Evolutionary conservation across 2,113 vertebrate species (phyloP), one percentile per base, ranked within the genome.

Genomic region (Thinocorus orbignyianus): DNA sequence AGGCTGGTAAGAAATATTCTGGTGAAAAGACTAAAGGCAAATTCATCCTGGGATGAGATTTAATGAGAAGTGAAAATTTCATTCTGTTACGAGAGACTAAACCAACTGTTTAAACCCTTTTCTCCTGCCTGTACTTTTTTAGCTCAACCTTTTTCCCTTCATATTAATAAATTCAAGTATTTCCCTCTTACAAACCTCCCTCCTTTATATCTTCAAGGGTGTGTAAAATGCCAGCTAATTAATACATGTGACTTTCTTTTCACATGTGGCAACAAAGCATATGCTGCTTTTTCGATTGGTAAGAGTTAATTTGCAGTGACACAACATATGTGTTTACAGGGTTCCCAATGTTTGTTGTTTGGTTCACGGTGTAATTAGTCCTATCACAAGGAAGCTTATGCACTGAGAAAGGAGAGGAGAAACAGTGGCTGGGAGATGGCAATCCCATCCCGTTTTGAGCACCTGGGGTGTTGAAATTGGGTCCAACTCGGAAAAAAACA

Each of bases 291-390:
- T 91, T 88, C 24, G 92, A 80, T 81, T 83, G 88, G 82, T 85
- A 97, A 96, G 94, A 97, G 92, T 95, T 97, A 96, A 96, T 95
- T 93, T 97, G 94, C 90, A 97, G 95, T 95, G 93, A 96, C 93
- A 97, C 92, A 95, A 95, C 95, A 96, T 95, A 95, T 95, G 94
- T 95, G 94, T 94, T 96, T 96, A 92, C 89, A 79, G 89, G 86
- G 80, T 87, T 81, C 62, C 84, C 71, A 79, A 86, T 91, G 95
- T 90, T 96, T 96, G 82, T 62, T 88, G 91, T 41, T 95, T 88
- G 91, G 60, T 81, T 92, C 79, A 42, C 81, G 62, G 92, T 89
- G 86, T 97, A 96, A 95, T 95, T 96, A 96, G 90, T 41, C 87
- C 64, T 65, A 88, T 19, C 94, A 96, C 86, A 78, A 89, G 92